A percentile compares a stretch with the other conserved stretches of the same genome.
phyloP scores from a whole-genome alignment of 2,797 vertebrate genomes.

The Karalla daura region DNA sequence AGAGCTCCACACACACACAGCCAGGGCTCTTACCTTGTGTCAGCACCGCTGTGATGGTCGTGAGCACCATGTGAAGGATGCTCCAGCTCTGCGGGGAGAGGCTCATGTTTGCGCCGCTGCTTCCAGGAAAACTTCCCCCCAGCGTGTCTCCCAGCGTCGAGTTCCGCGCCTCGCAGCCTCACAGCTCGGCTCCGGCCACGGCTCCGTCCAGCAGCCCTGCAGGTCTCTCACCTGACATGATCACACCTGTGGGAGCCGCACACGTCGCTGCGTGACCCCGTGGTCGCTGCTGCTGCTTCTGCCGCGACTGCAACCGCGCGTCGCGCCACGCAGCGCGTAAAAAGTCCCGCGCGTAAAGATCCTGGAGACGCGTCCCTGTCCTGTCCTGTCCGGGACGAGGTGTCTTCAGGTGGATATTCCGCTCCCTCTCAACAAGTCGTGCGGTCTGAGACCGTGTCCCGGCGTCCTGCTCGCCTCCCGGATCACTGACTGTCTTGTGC shows the following conservation, averaged over 20 bases:
- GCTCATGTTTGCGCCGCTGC: conserved; percentile 80
- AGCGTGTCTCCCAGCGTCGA: no score
- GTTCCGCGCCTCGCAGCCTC: no score
- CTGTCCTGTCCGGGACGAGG: background rate
- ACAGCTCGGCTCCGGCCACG: conserved; percentile 20
- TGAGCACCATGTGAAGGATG: conserved; percentile 74
- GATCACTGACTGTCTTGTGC: conserved; percentile 76
- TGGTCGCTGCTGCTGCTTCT: no score
- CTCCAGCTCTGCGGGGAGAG: conserved; percentile 67
- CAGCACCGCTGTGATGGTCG: conserved; percentile 65
- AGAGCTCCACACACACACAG: background rate
- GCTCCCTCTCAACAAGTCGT: conserved; percentile 28
- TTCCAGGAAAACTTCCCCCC: conserved; percentile 69
- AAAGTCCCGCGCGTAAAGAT: conserved; percentile 76
- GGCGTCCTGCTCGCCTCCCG: conserved; percentile 37
- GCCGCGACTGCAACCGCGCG: no score
- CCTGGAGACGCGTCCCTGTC: conserved; percentile 17
- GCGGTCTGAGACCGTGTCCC: conserved; percentile 21
- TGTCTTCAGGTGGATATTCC: background rate
- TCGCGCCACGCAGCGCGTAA: conserved; percentile 66
- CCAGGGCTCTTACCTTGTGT: conserved; percentile 78
- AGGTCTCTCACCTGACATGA: conserved; percentile 38
- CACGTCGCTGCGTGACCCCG: no score
- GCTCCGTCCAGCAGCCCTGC: conserved; percentile 62
- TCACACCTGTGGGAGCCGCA: conserved; percentile 74